These are phyloP conservation scores for Coranthus polyacanthus DNA, from an alignment of 2,797 vertebrate genomes.

Conservation along the genomic window DNA sequence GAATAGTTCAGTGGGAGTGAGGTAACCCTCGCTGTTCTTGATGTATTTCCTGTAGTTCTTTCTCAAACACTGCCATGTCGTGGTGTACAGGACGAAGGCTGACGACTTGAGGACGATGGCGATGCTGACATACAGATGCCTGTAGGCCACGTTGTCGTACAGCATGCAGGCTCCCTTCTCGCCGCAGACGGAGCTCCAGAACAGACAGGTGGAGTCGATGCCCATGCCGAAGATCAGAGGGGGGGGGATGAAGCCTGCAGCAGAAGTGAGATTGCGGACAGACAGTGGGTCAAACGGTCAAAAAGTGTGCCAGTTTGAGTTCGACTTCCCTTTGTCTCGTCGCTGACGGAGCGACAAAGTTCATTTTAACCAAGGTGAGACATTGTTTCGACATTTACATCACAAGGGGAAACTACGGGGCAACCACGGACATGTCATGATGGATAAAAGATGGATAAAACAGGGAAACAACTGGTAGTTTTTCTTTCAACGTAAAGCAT, in stretches of 20 bases:
- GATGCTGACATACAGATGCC: conserved; percentile 96
- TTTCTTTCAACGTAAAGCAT: neutral
- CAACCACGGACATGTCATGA: neutral
- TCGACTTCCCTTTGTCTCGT: conserved; percentile 31
- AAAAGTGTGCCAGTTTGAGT: conserved; percentile 40
- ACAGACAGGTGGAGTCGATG: conserved; percentile 98
- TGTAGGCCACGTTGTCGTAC: conserved; percentile 96
- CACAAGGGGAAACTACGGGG: conserved; percentile 25
- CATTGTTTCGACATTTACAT: conserved; percentile 43
- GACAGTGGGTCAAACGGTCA: conserved; percentile 55
- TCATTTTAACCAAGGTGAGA: conserved; percentile 40
- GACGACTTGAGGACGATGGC: conserved; percentile 95
- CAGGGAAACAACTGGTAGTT: neutral
- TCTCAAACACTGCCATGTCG: conserved; percentile 96
- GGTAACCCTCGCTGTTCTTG: conserved; percentile 95
- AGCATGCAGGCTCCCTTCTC: conserved; percentile 94
- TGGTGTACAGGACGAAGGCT: conserved; percentile 95
- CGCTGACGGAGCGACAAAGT: conserved; percentile 33
- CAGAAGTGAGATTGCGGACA: conserved; percentile 20
- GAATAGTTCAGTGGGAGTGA: conserved; percentile 96
- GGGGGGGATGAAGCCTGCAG: conserved; percentile 96
- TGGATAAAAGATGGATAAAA: neutral
- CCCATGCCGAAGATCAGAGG: conserved; percentile 98
- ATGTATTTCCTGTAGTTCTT: conserved; percentile 98
- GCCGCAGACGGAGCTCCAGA: conserved; percentile 97